These are phyloP conservation scores for Troides oblongomaculatus DNA, from an alignment of 2,888 invertebrate genomes.

Conservation along the genomic window DNA sequence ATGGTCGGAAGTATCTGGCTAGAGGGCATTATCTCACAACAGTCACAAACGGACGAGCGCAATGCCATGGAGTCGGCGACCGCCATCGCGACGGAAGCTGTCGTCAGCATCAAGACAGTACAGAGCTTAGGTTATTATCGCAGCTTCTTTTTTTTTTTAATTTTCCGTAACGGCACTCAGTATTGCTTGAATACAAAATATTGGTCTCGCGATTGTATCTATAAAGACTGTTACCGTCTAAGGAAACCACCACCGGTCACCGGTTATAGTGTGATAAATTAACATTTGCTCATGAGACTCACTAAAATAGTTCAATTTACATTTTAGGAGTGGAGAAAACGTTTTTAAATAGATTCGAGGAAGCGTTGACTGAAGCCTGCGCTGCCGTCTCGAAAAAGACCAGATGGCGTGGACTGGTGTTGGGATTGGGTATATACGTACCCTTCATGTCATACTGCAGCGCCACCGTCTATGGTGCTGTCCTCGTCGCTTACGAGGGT, in stretches of 20 bases:
- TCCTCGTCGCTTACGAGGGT: constrained; percentile 81
- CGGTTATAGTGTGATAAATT: too few species aligned
- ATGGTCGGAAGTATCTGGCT: constrained; percentile 81
- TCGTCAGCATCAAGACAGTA: constrained; percentile 83
- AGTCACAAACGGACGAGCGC: constrained; percentile 81
- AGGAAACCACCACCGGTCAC: too few species aligned
- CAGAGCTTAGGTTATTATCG: constrained; percentile 78
- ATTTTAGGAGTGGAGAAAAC: constrained; percentile 73
- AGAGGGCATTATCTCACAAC: constrained; percentile 80
- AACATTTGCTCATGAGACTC: too few species aligned
- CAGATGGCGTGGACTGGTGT: constrained; percentile 84
- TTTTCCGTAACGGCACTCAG: too few species aligned
- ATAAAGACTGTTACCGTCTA: too few species aligned
- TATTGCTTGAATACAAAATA: too few species aligned
- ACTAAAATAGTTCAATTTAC: not conserved
- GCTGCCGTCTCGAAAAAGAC: constrained; percentile 78
- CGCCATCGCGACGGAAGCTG: constrained; percentile 83
- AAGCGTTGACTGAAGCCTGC: constrained; percentile 71
- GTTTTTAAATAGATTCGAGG: constrained; percentile 78
- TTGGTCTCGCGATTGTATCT: too few species aligned
- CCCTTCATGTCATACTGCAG: constrained; percentile 86
- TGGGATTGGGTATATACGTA: constrained; percentile 84
- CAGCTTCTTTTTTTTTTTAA: too few species aligned
- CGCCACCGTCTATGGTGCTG: constrained; percentile 85
- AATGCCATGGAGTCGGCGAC: constrained; percentile 82